These are phyloP conservation scores for Cabera pusaria DNA, from an alignment of 2,888 invertebrate genomes.

Conservation along the genomic window DNA sequence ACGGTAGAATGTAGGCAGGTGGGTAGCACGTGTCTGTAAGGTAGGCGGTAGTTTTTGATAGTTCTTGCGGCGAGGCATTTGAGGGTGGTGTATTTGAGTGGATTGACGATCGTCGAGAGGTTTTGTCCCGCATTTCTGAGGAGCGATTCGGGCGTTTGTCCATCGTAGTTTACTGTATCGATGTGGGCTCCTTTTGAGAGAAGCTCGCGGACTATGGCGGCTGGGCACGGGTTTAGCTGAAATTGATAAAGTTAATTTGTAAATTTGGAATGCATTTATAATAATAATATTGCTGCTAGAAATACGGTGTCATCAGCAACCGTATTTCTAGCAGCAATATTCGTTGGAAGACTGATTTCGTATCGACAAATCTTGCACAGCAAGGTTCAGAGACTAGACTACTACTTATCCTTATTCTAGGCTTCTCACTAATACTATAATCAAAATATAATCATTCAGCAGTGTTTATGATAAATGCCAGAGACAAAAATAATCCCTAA, in stretches of 20 bases:
- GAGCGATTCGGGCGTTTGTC: conserved; percentile 89
- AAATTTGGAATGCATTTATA: neutral
- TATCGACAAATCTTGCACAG: conserved; percentile 79
- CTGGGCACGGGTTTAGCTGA: conserved; percentile 85
- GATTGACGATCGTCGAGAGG: conserved; percentile 87
- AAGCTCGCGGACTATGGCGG: conserved; percentile 87
- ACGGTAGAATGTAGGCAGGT: conserved; percentile 75
- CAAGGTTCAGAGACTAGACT: conserved; percentile 57
- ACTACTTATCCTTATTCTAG: no score
- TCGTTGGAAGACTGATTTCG: conserved; percentile 91
- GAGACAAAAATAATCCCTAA: no score
- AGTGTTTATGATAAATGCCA: no score
- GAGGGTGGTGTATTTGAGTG: conserved; percentile 90
- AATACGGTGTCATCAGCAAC: no score
- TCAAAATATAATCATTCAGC: no score
- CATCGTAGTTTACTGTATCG: conserved; percentile 90
- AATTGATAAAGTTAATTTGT: neutral
- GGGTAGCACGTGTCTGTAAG: conserved; percentile 84
- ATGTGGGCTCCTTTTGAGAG: conserved; percentile 93
- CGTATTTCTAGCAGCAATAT: conserved; percentile 90
- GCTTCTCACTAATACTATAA: no score
- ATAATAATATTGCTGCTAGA: neutral
- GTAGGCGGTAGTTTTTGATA: conserved; percentile 87
- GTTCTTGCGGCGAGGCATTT: conserved; percentile 94
- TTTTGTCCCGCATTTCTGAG: conserved; percentile 82